Base-by-base conservation (phyloP, 2,113 vertebrate species). In the Oncorhynchus mykiss region DNA sequence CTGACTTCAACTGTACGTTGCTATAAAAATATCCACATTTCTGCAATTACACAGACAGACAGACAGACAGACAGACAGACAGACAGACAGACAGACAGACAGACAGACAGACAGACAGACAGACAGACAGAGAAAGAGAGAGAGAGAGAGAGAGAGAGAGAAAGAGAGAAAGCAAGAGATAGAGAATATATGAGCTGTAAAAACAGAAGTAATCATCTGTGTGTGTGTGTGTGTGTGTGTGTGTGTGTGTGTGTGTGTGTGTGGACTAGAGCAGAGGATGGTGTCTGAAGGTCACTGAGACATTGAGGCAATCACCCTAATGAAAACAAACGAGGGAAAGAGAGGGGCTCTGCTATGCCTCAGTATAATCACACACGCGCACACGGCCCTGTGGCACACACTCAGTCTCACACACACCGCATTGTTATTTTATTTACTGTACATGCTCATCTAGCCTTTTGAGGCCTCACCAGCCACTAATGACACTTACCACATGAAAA, bases 301-400 rank as follows among this genome's bases (percentile, higher is more conserved):
- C 92, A 86, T 85, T 92, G 90, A 90, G 85, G 88, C 90, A 92
- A 93, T 94, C 92, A 94, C 84, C 68, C 85, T 94, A 94, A 94
- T 94, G 92, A 94, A 93, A 94, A 93, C 91, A 94, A 94, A 94
- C 84, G 93, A 93, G 91, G 84, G 51, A 54, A 45, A 57, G 51
- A 59, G 75, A 82, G 85, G 82, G 67, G 79, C 90, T 48, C 89
- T 80, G 88, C 83, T 68, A 83, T 80, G 65, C 80, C 70, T 90
- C 84, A 83, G 74, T 64, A 80, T 91, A 92, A 92, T 92, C 90
- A 91, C 92, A 92, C 87, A 90, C 86, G 91, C 3, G 51, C 90
- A 91, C 92, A 92, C 87, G 39, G 39, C 39, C 39, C 39, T 9
- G 39, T 11, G 13, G 13, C 65, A 31, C 12, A 5, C 65, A 25